Percentiles rank a stretch among this genome's conserved stretches.
These are phyloP conservation scores for Sebastes umbrosus DNA, from an alignment of 2,797 vertebrate species.

Conservation along the genomic window DNA sequence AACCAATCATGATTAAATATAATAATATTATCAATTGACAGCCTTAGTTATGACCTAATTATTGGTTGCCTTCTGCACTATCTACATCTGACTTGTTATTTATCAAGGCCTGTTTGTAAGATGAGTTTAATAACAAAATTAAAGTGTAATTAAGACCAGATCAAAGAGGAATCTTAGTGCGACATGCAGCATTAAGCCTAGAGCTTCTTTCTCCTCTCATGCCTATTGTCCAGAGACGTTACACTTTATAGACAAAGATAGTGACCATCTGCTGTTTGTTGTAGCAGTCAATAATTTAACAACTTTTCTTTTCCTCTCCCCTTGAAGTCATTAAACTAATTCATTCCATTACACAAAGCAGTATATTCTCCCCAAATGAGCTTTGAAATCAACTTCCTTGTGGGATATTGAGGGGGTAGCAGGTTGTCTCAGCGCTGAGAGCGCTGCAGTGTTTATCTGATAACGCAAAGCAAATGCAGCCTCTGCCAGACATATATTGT, in stretches of 20 bases:
- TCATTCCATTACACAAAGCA: background rate
- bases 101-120: background rate
- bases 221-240: background rate
- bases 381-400: background rate
- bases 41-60: background rate
- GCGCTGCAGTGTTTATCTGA: background rate
- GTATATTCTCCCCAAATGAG: background rate
- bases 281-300: slow-evolving; percentile 7
- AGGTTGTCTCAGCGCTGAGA: background rate
- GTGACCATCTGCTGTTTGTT: slow-evolving; percentile 34
- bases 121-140: background rate
- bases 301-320: background rate
- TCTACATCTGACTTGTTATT: background rate
- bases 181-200: background rate
- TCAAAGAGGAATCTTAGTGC: background rate
- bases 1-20: accelerated
- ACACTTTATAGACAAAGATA: slow-evolving; percentile 4
- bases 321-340: slow-evolving; percentile 2
- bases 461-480: background rate
- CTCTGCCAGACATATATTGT: background rate
- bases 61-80: background rate
- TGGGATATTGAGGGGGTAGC: background rate
- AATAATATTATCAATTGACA: no score
- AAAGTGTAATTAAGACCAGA: background rate
- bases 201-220: background rate